Evolutionary conservation across 1,140 invertebrate genomes (phyloP).

Genomic region (Uloborus diversus): DNA sequence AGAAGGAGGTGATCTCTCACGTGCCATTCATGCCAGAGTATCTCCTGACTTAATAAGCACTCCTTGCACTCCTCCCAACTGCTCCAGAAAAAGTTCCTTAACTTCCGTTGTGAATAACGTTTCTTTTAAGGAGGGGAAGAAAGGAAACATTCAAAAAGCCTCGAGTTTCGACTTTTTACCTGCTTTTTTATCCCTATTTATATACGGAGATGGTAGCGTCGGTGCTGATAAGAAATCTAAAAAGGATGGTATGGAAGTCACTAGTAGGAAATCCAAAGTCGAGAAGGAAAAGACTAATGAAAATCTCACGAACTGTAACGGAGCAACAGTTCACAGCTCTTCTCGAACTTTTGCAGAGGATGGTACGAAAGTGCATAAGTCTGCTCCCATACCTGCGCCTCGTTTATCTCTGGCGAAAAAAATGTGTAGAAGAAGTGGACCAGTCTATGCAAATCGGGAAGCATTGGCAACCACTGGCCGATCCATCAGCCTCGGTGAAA

Average conservation of each 20-base stretch:
- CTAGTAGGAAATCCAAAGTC: conserved; percentile 20
- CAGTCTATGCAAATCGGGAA: conserved; percentile 58
- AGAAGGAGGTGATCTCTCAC: conserved; percentile 33
- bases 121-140: conserved; percentile 16
- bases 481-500: conserved; percentile 54
- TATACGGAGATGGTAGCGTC: conserved; percentile 28
- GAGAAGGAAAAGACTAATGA: conserved; percentile 1
- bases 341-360: conserved; percentile 11
- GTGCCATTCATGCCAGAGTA: conserved; percentile 24
- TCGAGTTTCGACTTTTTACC: conserved; percentile 57
- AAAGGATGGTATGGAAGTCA: conserved; percentile 21
- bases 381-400: conserved; percentile 56
- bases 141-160: conserved; percentile 51
- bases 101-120: not conserved
- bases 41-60: conserved; percentile 17
- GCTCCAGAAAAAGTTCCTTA: conserved; percentile 38
- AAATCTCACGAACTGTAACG: conserved; percentile 16
- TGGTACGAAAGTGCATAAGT: conserved; percentile 18
- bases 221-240: not conserved
- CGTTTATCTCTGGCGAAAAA: conserved; percentile 54
- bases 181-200: conserved; percentile 55
- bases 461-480: conserved; percentile 39
- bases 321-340: conserved; percentile 2
- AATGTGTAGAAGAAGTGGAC: conserved; percentile 28
- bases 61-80: conserved; percentile 38